A percentile compares a stretch with the other conserved stretches of the same genome.
phyloP scores from a whole-genome alignment of 2,888 invertebrate species.

The Melipona bicolor region DNA sequence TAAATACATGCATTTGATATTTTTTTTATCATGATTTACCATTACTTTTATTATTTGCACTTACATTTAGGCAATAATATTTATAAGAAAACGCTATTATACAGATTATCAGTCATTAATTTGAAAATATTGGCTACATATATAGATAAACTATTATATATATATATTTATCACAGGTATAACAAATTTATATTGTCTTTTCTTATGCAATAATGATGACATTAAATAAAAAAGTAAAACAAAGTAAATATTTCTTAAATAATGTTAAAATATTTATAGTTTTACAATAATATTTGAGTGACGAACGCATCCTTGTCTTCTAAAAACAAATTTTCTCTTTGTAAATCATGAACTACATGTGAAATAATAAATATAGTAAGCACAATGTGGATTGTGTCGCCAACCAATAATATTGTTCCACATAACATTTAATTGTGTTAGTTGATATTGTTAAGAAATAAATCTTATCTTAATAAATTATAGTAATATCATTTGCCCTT shows the following conservation, averaged over 20 bases:
- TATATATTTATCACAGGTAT: slow-evolving; percentile 19
- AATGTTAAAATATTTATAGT: slow-evolving; percentile 12
- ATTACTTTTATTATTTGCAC: slow-evolving; percentile 16
- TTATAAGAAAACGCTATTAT: slow-evolving; percentile 15
- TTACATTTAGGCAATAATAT: slow-evolving; percentile 14
- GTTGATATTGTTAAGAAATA: slow-evolving; percentile 74
- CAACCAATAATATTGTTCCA: slow-evolving; percentile 67
- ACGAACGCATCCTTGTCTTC: slow-evolving; percentile 62
- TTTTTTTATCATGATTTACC: slow-evolving; percentile 9
- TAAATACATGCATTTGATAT: background rate
- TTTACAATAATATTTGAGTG: slow-evolving; percentile 30
- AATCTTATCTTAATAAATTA: slow-evolving; percentile 67
- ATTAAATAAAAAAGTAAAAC: slow-evolving; percentile 6
- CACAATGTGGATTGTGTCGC: slow-evolving; percentile 62
- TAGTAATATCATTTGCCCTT: slow-evolving; percentile 40
- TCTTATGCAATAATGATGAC: slow-evolving; percentile 4
- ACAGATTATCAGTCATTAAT: slow-evolving; percentile 14
- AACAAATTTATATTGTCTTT: slow-evolving; percentile 32
- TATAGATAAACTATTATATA: slow-evolving; percentile 22
- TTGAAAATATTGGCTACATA: slow-evolving; percentile 2
- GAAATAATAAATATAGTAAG: slow-evolving; percentile 66
- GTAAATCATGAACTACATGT: slow-evolving; percentile 64
- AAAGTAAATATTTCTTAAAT: slow-evolving; percentile 18
- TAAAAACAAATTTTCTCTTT: slow-evolving; percentile 54
- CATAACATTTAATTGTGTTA: slow-evolving; percentile 75